Evolutionary conservation across 2,888 invertebrate species (phyloP).

Genomic region (Leptopilina myrica): DNA sequence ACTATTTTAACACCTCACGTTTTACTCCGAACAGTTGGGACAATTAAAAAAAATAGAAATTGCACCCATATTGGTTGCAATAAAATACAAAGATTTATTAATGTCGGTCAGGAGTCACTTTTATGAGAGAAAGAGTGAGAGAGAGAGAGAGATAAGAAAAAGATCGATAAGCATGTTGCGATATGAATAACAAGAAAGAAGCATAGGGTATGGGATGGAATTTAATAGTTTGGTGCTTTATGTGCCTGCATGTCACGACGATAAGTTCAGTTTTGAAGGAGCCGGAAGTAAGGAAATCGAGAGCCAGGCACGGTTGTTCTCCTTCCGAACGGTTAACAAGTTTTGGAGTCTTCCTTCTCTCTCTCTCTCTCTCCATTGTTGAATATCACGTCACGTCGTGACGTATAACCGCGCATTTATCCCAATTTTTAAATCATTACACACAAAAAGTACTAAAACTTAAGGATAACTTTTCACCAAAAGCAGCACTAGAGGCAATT

Average conservation of each 20-base stretch:
- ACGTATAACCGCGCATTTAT: conserved; percentile 49
- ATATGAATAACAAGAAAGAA: conserved; percentile 4
- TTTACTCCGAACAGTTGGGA: too few relatives aligned
- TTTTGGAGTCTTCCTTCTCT: conserved; percentile 51
- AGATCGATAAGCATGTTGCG: conserved; percentile 45
- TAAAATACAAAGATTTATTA: conserved; percentile 25
- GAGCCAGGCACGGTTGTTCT: conserved; percentile 65
- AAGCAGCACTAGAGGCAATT: conserved; percentile 50
- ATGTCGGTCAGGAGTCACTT: conserved; percentile 39
- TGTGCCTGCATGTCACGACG: conserved; percentile 57
- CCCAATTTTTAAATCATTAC: conserved; percentile 42
- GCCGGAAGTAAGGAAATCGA: conserved; percentile 68
- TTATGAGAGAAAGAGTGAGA: too few relatives aligned
- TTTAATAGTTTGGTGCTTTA: conserved; percentile 50
- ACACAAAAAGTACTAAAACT: conserved; percentile 9
- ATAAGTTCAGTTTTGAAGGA: conserved; percentile 67
- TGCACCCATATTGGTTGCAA: neutral
- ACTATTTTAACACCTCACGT: too few relatives aligned
- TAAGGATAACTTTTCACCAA: conserved; percentile 1
- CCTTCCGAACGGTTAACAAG: conserved; percentile 54
- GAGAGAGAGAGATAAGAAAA: neutral
- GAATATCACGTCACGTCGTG: conserved; percentile 45
- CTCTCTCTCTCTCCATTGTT: neutral
- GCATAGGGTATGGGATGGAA: conserved; percentile 18
- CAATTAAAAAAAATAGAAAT: too few relatives aligned